Conservation (phyloP, 1,140 invertebrate species). For the Drosophila nasuta region DNA sequence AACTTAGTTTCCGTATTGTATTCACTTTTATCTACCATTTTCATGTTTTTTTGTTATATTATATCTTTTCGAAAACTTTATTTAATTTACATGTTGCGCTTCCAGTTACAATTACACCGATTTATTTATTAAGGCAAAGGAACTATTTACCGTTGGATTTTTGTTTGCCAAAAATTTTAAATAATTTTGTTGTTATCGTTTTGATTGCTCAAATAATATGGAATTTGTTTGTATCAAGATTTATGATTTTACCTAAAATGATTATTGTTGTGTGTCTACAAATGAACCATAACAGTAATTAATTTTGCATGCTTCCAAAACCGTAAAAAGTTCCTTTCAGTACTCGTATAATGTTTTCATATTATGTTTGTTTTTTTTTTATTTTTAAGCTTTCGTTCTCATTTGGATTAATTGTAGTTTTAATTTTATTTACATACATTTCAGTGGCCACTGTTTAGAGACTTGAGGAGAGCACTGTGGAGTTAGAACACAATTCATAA, state of each 20-base stretch:
- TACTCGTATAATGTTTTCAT: conserved; percentile 46
- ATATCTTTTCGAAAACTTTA: conserved; percentile 8
- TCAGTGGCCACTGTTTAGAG: not conserved
- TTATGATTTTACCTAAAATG: conserved; percentile 16
- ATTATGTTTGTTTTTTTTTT: not conserved
- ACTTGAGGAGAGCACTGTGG: not conserved
- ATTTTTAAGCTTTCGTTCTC: conserved; percentile 1
- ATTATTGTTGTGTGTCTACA: conserved; percentile 52
- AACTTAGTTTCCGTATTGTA: conserved; percentile 13
- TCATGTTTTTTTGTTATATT: not conserved
- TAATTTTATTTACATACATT: conserved; percentile 53
- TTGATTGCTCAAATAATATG: conserved; percentile 41
- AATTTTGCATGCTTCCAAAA: conserved; percentile 77
- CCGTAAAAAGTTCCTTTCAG: conserved; percentile 82
- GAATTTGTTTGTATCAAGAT: conserved; percentile 21
- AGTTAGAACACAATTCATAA: conserved; percentile 5
- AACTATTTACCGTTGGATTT: conserved; percentile 83
- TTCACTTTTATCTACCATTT: conserved; percentile 19
- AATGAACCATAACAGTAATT: conserved; percentile 56
- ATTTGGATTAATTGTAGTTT: not conserved
- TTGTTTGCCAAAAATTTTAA: conserved; percentile 82
- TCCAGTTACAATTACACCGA: conserved; percentile 43
- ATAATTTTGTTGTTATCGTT: conserved; percentile 42
- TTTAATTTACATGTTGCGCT: conserved; percentile 42
- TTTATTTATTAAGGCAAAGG: conserved; percentile 74